These are phyloP conservation scores for Lasiurus cinereus DNA, from an alignment of 2,113 vertebrate genomes.

Conservation along the genomic window DNA sequence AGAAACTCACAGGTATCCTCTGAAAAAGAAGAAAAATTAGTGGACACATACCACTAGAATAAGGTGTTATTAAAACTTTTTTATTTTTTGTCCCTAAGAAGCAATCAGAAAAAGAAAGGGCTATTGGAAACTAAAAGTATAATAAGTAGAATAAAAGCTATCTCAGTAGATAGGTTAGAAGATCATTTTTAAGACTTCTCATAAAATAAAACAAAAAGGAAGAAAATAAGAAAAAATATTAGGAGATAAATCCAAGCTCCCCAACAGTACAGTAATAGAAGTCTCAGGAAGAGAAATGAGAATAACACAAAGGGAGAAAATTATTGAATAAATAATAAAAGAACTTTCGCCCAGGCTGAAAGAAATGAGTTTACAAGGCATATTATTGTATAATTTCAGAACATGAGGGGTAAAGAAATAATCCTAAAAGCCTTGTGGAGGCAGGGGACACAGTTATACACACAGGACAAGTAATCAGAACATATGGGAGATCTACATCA, in stretches of 20 bases:
- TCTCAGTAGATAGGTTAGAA: not conserved
- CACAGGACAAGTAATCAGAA: not conserved
- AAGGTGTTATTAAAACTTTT: not conserved
- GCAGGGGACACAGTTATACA: not conserved
- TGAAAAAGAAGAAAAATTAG: not conserved
- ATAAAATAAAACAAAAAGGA: not conserved
- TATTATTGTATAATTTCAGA: not conserved
- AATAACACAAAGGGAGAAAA: not conserved
- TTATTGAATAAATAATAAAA: conserved; percentile 14
- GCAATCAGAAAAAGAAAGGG: not conserved
- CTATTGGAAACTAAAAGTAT: conserved; percentile 16
- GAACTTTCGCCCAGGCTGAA: not conserved
- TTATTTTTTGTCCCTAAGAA: not conserved
- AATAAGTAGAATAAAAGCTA: not conserved
- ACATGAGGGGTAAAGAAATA: not conserved
- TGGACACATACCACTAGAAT: not conserved
- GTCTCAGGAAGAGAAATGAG: conserved; percentile 3
- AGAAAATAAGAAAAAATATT: not conserved
- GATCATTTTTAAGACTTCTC: not conserved
- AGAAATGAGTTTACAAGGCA: not conserved
- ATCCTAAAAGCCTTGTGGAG: not conserved
- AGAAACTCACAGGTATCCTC: not conserved
- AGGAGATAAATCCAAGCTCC: not conserved
- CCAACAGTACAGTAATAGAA: not conserved
- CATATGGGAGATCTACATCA: not conserved